Evolutionary conservation across 2,888 invertebrate species (phyloP), one percentile per base, ranked within the genome.

Genomic region (Clanis bilineata): DNA sequence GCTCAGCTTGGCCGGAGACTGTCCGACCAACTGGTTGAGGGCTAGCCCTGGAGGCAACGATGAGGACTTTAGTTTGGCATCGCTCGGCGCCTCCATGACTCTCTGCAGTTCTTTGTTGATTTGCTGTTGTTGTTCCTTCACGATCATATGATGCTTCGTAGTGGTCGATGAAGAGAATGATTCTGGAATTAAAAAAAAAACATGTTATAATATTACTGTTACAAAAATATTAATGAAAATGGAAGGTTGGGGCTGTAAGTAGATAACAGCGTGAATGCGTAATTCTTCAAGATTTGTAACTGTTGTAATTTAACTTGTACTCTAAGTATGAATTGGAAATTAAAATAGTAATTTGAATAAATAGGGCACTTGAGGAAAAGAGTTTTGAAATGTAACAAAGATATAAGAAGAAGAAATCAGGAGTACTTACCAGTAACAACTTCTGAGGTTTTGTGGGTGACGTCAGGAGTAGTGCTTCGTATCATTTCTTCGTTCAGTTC

Each of bases 401-500:
- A 36, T 9, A 36, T 36, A 7, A 36, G 10, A 9, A 6, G 36
- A 10, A 36, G 10, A 36, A 10, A 10, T 2, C 9, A 36, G 10
- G 7, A 18, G n/a, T 41, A 59, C 80, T 44, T 68, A 92, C 92
- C 90, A 88, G 91, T 90, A 85, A 90, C 86, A 75, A 90, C 88
- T 89, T 89, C 90, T 88, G 90, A 80, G 79, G 78, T 78, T 79
- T 84, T 88, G 66, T 83, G 76, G 58, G 79, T 81, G 70, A 90
- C 91, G 76, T 95, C 95, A 80, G 94, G 94, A 77, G 94, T 94
- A 70, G 93, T 82, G 85, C 94, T 93, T 89, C 95, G 93, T 70
- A 93, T 93, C 74, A 93, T 88, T 81, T 96, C 96, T 93, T 96
- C 96, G 86, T 96, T 96, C 62, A 95, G 94, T 93, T 96, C 96